Conservation (phyloP, 2,113 vertebrate species). For the Phrynosoma platyrhinos region DNA sequence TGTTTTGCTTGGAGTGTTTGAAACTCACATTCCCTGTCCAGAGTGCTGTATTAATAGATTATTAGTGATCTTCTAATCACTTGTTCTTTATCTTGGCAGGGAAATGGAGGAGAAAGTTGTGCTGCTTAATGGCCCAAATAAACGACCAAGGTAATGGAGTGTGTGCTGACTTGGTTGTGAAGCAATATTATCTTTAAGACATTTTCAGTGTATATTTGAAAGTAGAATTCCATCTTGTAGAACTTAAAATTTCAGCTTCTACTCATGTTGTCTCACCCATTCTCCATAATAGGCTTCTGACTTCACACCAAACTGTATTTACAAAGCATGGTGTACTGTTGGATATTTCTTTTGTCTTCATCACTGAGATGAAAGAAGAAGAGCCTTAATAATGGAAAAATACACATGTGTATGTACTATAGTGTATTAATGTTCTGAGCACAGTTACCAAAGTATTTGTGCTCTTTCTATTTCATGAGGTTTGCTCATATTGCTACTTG, state of each 20-base stretch:
- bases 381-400: background rate
- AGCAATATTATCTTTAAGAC: constrained; percentile 27
- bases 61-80: constrained; percentile 47
- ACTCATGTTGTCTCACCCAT: background rate
- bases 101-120: constrained; percentile 92
- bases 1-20: constrained; percentile 15
- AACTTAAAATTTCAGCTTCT: background rate
- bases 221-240: constrained; percentile 17
- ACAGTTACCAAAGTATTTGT: background rate
- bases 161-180: constrained; percentile 37
- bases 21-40: constrained; percentile 28
- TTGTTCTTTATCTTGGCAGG: constrained; percentile 77
- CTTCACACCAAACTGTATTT: background rate
- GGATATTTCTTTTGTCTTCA: background rate
- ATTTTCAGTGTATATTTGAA: background rate
- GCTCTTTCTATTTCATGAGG: background rate
- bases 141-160: constrained; percentile 89
- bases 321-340: background rate
- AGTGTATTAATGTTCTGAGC: constrained; percentile 13
- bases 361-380: background rate
- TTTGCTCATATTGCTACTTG: constrained; percentile 3
- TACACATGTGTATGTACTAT: background rate
- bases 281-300: background rate
- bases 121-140: constrained; percentile 91
- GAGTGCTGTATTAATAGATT: background rate